These are phyloP conservation scores for Volucella bombylans DNA, from an alignment of 2,888 invertebrate genomes.

Conservation along the genomic window DNA sequence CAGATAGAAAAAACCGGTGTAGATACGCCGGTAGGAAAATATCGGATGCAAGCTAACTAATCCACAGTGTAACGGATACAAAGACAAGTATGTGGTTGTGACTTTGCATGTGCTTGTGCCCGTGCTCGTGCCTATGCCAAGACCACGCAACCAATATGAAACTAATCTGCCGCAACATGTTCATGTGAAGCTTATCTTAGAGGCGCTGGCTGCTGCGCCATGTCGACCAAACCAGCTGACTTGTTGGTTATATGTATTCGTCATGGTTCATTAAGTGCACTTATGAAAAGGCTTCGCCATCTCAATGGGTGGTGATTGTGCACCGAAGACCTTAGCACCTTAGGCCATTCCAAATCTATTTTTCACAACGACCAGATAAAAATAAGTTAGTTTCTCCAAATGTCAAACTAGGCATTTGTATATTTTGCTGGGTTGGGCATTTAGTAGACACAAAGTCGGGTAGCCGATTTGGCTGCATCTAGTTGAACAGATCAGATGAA, in stretches of 20 bases:
- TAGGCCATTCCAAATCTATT: conserved; percentile 53
- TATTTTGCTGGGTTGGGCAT: conserved; percentile 55
- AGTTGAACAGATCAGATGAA: conserved; percentile 25
- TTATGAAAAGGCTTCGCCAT: conserved; percentile 64
- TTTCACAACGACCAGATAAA: conserved; percentile 49
- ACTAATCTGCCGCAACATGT: conserved; percentile 51
- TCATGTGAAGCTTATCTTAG: conserved; percentile 58
- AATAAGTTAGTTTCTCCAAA: conserved; percentile 49
- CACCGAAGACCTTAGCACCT: conserved; percentile 58
- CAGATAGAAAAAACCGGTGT: conserved; percentile 56
- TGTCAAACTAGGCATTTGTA: conserved; percentile 58
- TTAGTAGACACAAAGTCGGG: conserved; percentile 49
- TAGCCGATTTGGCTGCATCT: conserved; percentile 45
- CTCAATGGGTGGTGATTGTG: conserved; percentile 68
- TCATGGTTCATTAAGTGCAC: conserved; percentile 70
- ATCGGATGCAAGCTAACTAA: conserved; percentile 48
- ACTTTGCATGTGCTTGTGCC: no score
- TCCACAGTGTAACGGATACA: conserved; percentile 37
- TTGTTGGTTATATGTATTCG: conserved; percentile 62
- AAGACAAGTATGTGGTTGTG: conserved; percentile 44
- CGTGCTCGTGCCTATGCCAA: conserved; percentile 7
- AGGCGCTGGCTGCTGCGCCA: conserved; percentile 28
- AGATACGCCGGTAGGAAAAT: conserved; percentile 56
- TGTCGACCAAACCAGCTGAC: conserved; percentile 34
- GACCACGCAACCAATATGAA: conserved; percentile 57